These are phyloP conservation scores for Spicauda simplicius DNA, from an alignment of 2,888 invertebrate genomes.

Conservation along the genomic window DNA sequence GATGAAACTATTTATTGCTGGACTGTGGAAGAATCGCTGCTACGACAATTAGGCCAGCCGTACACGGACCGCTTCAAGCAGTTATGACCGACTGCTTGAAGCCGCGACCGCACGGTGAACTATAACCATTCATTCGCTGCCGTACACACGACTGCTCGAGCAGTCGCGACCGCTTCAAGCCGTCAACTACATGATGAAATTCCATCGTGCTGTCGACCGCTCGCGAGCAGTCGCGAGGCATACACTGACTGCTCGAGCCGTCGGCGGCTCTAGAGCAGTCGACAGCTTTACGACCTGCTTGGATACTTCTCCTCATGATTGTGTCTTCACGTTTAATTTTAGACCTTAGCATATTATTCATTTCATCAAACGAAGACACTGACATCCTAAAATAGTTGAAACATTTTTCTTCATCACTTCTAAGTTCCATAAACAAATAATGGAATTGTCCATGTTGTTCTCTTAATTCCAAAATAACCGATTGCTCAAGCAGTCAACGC, in stretches of 20 bases:
- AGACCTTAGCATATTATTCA: conserved; percentile 36
- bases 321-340: conserved; percentile 41
- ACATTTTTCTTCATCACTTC: no score
- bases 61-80: conserved; percentile 38
- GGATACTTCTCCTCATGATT: conserved; percentile 38
- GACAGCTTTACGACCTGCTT: conserved; percentile 33
- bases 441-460: conserved; percentile 42
- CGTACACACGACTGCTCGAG: conserved; percentile 39
- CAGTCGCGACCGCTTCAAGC: conserved; percentile 48
- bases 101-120: conserved; percentile 41
- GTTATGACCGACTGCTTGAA: conserved; percentile 38
- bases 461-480: conserved; percentile 36
- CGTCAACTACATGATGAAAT: conserved; percentile 45
- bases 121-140: conserved; percentile 34
- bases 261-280: conserved; percentile 35
- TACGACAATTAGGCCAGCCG: conserved; percentile 31
- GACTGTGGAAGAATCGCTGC: no score
- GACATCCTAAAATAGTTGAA: conserved; percentile 36
- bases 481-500: conserved; percentile 39
- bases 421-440: conserved; percentile 32
- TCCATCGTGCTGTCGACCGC: conserved; percentile 43
- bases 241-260: conserved; percentile 43
- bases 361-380: conserved; percentile 41
- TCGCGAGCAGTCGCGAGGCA: conserved; percentile 39
- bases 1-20: no score